Evolutionary conservation across 2,113 vertebrate species (phyloP), one percentile per base, ranked within the genome.

Genomic region (Monopterus albus): DNA sequence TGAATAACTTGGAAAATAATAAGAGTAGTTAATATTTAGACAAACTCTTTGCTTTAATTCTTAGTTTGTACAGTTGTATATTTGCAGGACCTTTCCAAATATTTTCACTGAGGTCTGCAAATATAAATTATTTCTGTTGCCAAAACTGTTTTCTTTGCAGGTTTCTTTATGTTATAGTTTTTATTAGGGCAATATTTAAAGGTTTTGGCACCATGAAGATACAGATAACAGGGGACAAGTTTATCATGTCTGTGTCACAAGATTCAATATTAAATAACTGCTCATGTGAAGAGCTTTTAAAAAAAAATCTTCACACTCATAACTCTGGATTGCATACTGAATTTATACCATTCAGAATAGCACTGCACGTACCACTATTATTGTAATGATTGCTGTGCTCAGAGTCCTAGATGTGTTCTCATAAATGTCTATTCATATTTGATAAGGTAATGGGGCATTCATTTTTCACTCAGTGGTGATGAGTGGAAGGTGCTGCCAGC

Each of bases 381-480:
- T 7, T 71, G 70, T 55, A 67, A 56, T 79, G 61, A 78, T 71
- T 80, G 65, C 82, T 45, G 33, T 53, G 64, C 68, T 59, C 63
- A 50, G 53, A 79, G 39, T 76, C 73, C 40, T 66, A 53, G 51
- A 81, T 78, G 64, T 64, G 53, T 83, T 79, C 74, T 73, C 77
- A 58, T 60, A 51, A 89, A 82, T 65, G 75, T 42, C 79, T 55
- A 72, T 88, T 83, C 73, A 82, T 73, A 75, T 85, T 82, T 82
- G 83, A 90, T 84, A 52, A 59, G 57, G 67, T 76, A 87, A 79
- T 85, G 83, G 67, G 79, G 77, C 76, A 78, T 83, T 66, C 67
- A 61, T 67, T 82, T 84, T 75, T 83, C 46, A 80, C 68, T 62
- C 43, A 28, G 61, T 2, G 26, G 43, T 4, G 7, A 39, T 23